phyloP scores from a whole-genome alignment of 2,113 vertebrate species.

The Penelope pileata region DNA sequence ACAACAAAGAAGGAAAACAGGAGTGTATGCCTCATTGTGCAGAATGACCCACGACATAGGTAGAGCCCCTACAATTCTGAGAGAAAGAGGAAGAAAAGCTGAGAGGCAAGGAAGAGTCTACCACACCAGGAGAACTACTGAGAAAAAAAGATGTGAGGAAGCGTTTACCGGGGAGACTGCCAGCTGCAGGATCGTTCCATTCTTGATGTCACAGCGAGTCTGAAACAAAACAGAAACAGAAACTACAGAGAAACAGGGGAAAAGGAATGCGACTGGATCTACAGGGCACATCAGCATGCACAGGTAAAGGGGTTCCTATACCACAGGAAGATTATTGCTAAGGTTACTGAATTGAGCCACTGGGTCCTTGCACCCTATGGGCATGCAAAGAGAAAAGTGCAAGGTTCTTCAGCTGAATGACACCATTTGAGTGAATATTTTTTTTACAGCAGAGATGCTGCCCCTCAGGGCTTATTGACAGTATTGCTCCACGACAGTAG shows the following conservation, averaged over 20 bases:
- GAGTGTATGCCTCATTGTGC: rapidly evolving
- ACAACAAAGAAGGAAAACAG: not conserved
- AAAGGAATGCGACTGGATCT: not conserved
- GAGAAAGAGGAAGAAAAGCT: not conserved
- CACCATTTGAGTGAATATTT: not conserved
- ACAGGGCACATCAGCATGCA: not conserved
- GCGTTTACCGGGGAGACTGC: constrained; percentile 90
- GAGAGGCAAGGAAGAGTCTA: not conserved
- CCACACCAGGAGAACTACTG: not conserved
- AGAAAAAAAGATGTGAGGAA: not conserved
- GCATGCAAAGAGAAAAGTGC: not conserved
- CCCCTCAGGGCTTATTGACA: not conserved
- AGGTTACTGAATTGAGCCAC: not conserved
- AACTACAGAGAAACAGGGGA: not conserved
- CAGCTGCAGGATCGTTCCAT: constrained; percentile 95
- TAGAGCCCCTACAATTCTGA: not conserved
- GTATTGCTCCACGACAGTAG: not conserved
- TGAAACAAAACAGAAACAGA: constrained; percentile 70
- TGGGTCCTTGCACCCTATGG: not conserved
- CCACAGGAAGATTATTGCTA: not conserved
- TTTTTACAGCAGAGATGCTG: not conserved
- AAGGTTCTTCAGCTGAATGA: not conserved
- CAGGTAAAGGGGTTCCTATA: not conserved
- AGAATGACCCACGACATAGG: not conserved
- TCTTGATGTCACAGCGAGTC: constrained; percentile 97